A percentile compares a stretch with the other conserved stretches of the same genome.
Evolutionary conservation across 2,113 vertebrate genomes (phyloP).

Genomic region (Hypocryptadius cinnamomeus): DNA sequence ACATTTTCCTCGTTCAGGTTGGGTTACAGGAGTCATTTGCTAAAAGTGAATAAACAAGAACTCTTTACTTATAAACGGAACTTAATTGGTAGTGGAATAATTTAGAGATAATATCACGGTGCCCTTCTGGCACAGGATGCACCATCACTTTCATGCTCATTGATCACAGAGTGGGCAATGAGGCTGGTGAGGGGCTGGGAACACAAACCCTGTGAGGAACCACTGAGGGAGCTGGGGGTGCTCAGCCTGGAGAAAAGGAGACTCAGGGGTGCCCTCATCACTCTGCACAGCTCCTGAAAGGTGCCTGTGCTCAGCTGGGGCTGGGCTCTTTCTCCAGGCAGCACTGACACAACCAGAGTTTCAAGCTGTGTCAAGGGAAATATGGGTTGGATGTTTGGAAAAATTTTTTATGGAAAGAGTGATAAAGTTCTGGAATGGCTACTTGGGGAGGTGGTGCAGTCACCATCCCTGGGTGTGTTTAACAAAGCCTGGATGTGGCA

Average conservation of each 20-base stretch:
- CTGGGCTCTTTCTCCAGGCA: neutral
- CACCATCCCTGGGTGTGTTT: neutral
- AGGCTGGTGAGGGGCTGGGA: neutral
- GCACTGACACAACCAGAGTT: neutral
- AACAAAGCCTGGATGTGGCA: neutral
- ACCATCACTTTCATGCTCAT: neutral
- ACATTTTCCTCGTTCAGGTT: neutral
- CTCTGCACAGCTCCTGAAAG: neutral
- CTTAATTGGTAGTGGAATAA: neutral
- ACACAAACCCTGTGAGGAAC: neutral
- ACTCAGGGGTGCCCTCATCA: neutral
- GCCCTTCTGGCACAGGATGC: neutral
- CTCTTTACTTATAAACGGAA: neutral
- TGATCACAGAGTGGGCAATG: neutral
- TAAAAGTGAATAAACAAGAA: neutral
- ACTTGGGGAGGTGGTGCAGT: neutral
- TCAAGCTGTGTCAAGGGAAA: neutral
- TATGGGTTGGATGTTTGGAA: neutral
- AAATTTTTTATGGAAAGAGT: rapidly evolving
- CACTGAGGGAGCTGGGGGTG: neutral
- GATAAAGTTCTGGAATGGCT: neutral
- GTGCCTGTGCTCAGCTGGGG: neutral
- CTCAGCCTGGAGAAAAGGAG: neutral
- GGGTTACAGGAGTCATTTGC: neutral
- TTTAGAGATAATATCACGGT: neutral